Conservation (phyloP, 2,888 invertebrate genomes). For the Ormyrus labotus region DNA sequence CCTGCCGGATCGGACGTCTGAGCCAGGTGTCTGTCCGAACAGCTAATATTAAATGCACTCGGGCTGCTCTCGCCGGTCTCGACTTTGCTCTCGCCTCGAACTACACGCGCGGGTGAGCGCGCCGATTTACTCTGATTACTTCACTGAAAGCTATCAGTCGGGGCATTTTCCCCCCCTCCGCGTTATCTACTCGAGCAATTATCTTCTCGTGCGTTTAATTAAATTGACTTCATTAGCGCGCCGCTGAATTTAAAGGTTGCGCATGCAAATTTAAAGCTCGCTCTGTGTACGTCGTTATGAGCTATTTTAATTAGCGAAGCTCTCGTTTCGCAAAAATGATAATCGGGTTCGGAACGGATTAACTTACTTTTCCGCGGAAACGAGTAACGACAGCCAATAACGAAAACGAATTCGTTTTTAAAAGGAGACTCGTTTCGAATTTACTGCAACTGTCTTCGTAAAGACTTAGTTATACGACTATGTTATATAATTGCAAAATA, state of each 20-base stretch:
- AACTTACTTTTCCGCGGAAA: too few species aligned
- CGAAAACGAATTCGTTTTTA: too few species aligned
- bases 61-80: not conserved
- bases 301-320: too few species aligned
- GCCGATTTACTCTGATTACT: slow-evolving; percentile 28
- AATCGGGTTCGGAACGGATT: too few species aligned
- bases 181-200: slow-evolving; percentile 25
- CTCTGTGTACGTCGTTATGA: too few species aligned
- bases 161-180: not conserved
- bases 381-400: too few species aligned
- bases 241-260: not conserved
- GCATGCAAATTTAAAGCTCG: not conserved
- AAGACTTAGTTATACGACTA: too few species aligned
- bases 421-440: too few species aligned
- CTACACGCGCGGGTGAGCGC: not conserved
- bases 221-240: slow-evolving; percentile 10
- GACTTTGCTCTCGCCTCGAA: not conserved
- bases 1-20: slow-evolving; percentile 65
- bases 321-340: too few species aligned
- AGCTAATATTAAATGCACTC: slow-evolving; percentile 31
- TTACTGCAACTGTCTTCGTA: too few species aligned
- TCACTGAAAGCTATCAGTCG: slow-evolving; percentile 5
- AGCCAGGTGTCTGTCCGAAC: slow-evolving; percentile 66
- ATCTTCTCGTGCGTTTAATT: slow-evolving; percentile 34
- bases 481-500: too few species aligned